Base-by-base conservation (phyloP, 1,140 invertebrate species). In the Drosophila navojoa region DNA sequence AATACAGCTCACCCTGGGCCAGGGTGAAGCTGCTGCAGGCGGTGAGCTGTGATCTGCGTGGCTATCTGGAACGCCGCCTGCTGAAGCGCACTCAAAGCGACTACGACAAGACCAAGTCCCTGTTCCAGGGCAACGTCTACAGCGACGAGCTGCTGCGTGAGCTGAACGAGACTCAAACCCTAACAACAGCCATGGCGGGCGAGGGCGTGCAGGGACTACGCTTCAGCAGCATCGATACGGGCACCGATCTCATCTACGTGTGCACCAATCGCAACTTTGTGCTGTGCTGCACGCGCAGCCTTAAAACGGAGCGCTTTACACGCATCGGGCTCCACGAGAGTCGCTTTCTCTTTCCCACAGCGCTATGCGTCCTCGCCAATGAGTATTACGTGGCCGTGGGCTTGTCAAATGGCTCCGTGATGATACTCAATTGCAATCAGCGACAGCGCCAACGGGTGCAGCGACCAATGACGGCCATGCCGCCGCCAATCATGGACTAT, bases 261-360 rank as follows among this genome's bases (percentile, higher is more conserved):
- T 90, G 91, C 54, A 92, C 87, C 19, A 92, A 92, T 54, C 81
- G 81, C 0, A 92, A 92, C 49, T 92, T 91, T 78, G 76, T 92
- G 16, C 53, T 92, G 11, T 76, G 77, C 32, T 92, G 91, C 64
- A 89, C 91, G 0, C 77, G 90, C 1, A 90, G 85, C 32, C 62
- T 91, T 4, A 91, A 91, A 27, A 9, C 70, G n/a, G 90, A 91
- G 11, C 77, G 82, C 5, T 85, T 92, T 35, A 52, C 71, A 3
- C 71, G 81, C 7, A 91, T 92, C 5, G 73, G 61, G 0, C 78
- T 92, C 1, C 82, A 81, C 32, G 85, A 92, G 42, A 89, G 85
- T 71, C 72, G 87, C 4, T 90, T 87, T 49, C 72, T 92, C 3
- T 91, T 91, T 49, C 81, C 91, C 25, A 92, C 91, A 9, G 55